A percentile compares a stretch with the other conserved stretches of the same genome.
Evolutionary conservation across 2,888 invertebrate species (phyloP).

Genomic region (Pediacus dermestoides): DNA sequence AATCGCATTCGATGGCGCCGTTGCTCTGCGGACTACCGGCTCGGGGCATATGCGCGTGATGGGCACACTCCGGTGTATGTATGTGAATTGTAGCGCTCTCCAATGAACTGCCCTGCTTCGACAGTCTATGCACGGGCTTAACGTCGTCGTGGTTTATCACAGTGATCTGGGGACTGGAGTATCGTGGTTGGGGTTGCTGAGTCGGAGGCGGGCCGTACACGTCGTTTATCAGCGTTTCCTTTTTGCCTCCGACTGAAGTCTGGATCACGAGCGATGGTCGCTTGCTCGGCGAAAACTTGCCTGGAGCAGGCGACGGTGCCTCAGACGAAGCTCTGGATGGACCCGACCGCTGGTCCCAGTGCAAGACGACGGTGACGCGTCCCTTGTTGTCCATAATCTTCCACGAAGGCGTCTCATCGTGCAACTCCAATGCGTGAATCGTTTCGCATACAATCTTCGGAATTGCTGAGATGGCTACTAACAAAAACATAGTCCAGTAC

Average conservation of each 20-base stretch:
- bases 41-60: constrained; percentile 62
- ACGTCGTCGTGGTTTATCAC: constrained; percentile 91
- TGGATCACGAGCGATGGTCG: constrained; percentile 65
- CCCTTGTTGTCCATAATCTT: constrained; percentile 98
- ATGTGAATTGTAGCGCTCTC: constrained; percentile 74
- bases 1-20: constrained; percentile 78
- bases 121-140: constrained; percentile 47
- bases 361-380: constrained; percentile 92
- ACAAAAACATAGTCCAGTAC: constrained; percentile 38
- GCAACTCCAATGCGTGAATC: constrained; percentile 90
- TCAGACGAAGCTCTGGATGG: constrained; percentile 53
- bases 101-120: constrained; percentile 63
- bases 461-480: constrained; percentile 87
- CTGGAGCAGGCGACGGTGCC: constrained; percentile 51
- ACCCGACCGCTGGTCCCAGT: constrained; percentile 89
- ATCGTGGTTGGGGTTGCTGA: constrained; percentile 40
- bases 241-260: constrained; percentile 44
- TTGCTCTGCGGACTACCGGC: constrained; percentile 63
- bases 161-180: constrained; percentile 80
- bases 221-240: constrained; percentile 62
- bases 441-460: constrained; percentile 97
- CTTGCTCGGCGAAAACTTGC: constrained; percentile 58
- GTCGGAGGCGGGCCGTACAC: constrained; percentile 45
- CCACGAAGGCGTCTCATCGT: constrained; percentile 96
- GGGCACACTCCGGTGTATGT: constrained; percentile 80